Evolutionary conservation across 53 echinoderm and acorn worm genomes (phyloP), one percentile per base, ranked within the genome.

Genomic region (Echinometra lucunter): DNA sequence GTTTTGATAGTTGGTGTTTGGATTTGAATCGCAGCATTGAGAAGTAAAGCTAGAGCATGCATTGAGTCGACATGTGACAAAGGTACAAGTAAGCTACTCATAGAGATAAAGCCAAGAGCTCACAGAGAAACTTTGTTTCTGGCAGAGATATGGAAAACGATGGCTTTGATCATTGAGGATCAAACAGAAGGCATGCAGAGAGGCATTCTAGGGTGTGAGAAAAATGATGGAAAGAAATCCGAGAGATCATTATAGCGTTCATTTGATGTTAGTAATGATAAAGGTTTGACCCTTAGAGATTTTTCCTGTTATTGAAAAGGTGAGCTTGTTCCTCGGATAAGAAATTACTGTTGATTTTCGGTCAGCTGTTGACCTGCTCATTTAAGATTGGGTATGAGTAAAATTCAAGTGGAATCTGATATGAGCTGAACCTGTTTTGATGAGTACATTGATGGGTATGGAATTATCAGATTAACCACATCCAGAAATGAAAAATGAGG

Each of bases 91-190:
- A 47, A 85, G 85, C 85, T n/a, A 47, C 45, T 85, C 28, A 16
- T 44, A 28, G 49, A 85, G 85, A 16, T 44, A 28, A 85, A 85
- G 85, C 85, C 85, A 85, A 27, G 30, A 85, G 85, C 85, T 85
- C 85, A n/a, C 6, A 83, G 47, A 83, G 85, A 83, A 47, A 49
- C 85, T 23, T 45, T 19, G 85, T 83, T 49, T 85, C 85, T 38
- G 34, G 10, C 12, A 69, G 1, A 69, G 69, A 69, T 32, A 32
- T n/a, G 30, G 4, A 44, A 38, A 81, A 81, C 6, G 81, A 16
- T 81, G 7, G 16, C 44, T 17, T 81, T 42, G 49, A 49, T 85
- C 11, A 12, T 85, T n/a, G 27, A 49, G 49, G 49, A 85, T 21
- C 28, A 49, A 85, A n/a, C 32, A 74, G 37, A 11, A 16, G 16